Evolutionary conservation across 37 sponge, comb jelly and placozoan genomes (phyloP).

Genomic region (Bolinopsis microptera): DNA sequence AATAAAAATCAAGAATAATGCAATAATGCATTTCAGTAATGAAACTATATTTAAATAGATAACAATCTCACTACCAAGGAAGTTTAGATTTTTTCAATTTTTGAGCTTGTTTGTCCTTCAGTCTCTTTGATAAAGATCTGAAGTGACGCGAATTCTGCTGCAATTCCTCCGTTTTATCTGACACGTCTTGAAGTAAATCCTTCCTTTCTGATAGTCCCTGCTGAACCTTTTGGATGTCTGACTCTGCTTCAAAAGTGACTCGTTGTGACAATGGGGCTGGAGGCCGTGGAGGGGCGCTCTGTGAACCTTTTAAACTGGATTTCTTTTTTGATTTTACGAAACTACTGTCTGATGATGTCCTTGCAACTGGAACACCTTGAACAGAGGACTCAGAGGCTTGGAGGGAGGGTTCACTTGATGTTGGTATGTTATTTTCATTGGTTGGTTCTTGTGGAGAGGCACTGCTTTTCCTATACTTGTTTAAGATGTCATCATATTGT

Average conservation of each 20-base stretch:
- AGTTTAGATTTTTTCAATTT: conserved; percentile 1
- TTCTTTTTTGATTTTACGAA: not conserved
- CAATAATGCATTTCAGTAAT: no score
- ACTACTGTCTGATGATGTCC: not conserved
- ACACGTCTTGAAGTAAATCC: not conserved
- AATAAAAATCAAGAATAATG: no score
- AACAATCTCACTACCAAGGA: conserved; percentile 35
- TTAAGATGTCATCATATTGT: not conserved
- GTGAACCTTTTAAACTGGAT: not conserved
- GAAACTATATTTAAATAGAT: no score
- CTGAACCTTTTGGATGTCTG: not conserved
- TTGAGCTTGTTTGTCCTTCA: conserved; percentile 29
- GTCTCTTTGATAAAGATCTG: not conserved
- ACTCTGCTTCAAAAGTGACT: not conserved
- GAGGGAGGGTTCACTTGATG: not conserved
- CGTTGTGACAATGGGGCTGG: not conserved
- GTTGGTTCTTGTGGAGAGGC: not conserved
- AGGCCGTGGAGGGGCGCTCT: not conserved
- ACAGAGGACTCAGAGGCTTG: not conserved
- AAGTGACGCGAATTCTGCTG: not conserved
- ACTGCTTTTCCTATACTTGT: not conserved
- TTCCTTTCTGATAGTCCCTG: conserved; percentile 1
- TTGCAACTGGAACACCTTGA: not conserved
- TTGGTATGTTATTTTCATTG: not conserved
- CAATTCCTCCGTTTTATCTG: not conserved